Evolutionary conservation across 2,888 invertebrate genomes (phyloP).

Genomic region (Drepana falcataria): DNA sequence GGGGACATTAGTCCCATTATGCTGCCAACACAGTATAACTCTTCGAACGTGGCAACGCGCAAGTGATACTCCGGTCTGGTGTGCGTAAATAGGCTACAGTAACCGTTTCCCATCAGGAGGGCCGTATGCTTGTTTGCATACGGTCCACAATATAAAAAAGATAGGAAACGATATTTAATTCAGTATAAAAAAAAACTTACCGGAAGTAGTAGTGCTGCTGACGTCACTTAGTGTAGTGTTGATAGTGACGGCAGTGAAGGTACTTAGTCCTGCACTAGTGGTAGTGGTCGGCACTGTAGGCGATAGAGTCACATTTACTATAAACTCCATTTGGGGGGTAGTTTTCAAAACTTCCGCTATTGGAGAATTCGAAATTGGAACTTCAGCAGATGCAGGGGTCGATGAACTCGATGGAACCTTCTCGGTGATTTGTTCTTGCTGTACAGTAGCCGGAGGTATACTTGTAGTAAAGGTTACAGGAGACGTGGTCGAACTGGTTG

Average conservation of each 20-base stretch:
- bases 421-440: conserved; percentile 1
- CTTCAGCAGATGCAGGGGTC: conserved; percentile 14
- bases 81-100: too few relatives aligned
- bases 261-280: conserved; percentile 33
- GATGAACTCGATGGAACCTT: conserved; percentile 7
- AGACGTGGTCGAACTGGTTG: conserved; percentile 20
- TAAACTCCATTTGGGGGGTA: conserved; percentile 37
- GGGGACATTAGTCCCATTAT: too few relatives aligned
- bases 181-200: conserved; percentile 9
- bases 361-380: conserved; percentile 18
- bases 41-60: too few relatives aligned
- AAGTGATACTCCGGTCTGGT: too few relatives aligned
- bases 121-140: too few relatives aligned
- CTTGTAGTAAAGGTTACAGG: conserved; percentile 9
- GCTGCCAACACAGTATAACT: too few relatives aligned
- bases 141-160: too few relatives aligned
- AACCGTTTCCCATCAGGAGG: too few relatives aligned
- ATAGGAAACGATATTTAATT: too few relatives aligned
- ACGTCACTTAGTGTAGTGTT: conserved; percentile 26
- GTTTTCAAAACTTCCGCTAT: neutral
- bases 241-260: conserved; percentile 32
- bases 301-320: conserved; percentile 56
- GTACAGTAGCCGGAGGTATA: conserved; percentile 7
- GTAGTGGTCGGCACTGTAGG: conserved; percentile 50
- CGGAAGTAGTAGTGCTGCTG: conserved; percentile 26